Base-by-base conservation (phyloP, 1,140 invertebrate species). In the Drosophila tropicalis region DNA sequence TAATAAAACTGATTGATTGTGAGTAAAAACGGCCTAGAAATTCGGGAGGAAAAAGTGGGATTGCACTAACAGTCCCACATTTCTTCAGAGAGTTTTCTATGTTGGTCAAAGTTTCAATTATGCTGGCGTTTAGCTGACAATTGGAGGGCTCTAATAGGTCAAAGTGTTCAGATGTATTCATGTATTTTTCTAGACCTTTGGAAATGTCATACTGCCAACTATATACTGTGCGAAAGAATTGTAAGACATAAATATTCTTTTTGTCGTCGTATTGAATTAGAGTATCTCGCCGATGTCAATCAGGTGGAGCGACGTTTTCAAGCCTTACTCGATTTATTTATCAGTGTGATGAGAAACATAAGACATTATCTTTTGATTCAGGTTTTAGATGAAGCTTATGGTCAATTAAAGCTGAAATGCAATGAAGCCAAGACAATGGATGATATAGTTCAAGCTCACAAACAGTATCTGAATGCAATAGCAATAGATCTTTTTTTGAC, bases 211-310 rank as follows among this genome's bases (percentile, higher is more conserved):
- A n/a, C n/a, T n/a, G n/a, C n/a, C n/a, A n/a, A n/a, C n/a, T n/a
- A n/a, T n/a, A n/a, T n/a, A n/a, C n/a, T n/a, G n/a, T n/a, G n/a
- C 6, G 64, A 86, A 44, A 63, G 69, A 2, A 41, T 82, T 10
- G 3, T n/a, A 0, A 55, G 57, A 0, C 68, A 72, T 9, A 54
- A 67, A 1, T 13, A 3, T n/a, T 62, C 72, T 29, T 67, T 70
- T 5, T 13, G 19, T 6, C 36, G 66, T 0, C 67, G 36, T 12
- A 22, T 55, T 4, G 39, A 54, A 6, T 9, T 62, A 0, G 17
- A 44, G 6, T 15, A 9, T 6, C 57, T 62, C 1, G 25, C 34
- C 0, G 55, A 68, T 7, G 51, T 40, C 6, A 39, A 44, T 0
- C 36, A 4, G 4, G 74, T 72, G 6, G 15, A 41, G 0, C 5